Evolutionary conservation across 2,888 invertebrate genomes (phyloP).

Genomic region (Pandemis heparana): DNA sequence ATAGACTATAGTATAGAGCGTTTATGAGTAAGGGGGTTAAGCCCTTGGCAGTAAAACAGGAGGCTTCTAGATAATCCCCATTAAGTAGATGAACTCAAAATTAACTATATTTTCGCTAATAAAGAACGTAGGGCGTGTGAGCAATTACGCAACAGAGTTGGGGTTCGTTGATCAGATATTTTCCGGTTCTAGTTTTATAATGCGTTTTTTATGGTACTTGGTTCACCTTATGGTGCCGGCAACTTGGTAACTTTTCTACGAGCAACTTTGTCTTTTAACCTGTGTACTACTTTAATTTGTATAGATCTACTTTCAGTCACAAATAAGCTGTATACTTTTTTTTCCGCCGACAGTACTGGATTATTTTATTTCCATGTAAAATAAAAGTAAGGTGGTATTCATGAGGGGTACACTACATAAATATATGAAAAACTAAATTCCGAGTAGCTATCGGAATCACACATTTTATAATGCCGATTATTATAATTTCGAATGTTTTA

Average conservation of each 20-base stretch:
- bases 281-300: background rate
- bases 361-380: no score
- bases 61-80: background rate
- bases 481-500: no score
- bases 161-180: conserved; percentile 6
- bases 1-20: no score
- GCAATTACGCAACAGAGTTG: conserved; percentile 16
- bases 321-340: no score
- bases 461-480: no score
- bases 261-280: background rate
- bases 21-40: no score
- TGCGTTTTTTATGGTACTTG: conserved; percentile 6
- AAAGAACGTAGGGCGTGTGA: background rate
- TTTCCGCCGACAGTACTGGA: no score
- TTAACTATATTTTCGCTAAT: conserved; percentile 5
- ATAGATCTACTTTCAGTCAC: background rate
- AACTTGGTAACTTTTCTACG: background rate
- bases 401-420: no score
- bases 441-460: no score
- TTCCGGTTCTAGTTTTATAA: conserved; percentile 2
- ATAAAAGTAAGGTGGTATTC: no score
- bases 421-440: no score
- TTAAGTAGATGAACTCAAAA: background rate
- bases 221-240: background rate
- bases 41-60: background rate